Base-by-base conservation (phyloP, 2,888 invertebrate species). In the Drosophila incognita region DNA sequence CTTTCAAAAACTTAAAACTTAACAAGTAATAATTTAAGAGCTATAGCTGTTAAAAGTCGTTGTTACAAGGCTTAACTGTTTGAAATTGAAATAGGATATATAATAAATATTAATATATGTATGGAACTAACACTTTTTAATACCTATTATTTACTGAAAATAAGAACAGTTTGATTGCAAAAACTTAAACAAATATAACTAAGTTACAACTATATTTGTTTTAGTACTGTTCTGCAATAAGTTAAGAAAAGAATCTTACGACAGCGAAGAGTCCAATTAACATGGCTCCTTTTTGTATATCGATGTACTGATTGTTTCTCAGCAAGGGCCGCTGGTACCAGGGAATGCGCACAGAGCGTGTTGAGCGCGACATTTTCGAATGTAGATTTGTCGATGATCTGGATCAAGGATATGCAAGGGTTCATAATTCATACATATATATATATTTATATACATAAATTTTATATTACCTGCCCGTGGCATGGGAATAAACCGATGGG, bases 251-350 rank as follows among this genome's bases (percentile, higher is more conserved):
- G 1, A 36, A 35, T 52, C 95, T 94, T 94, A 98, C 98, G 91
- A 98, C 93, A 56, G 97, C 95, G 92, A 97, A 96, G 83, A 96
- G 94, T 8, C 95, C 97, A 27, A 96, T 96, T 8, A 97, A 93
- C 83, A 98, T 93, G 0, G 98, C 96, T 24, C 96, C 96, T 87
- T 97, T 95, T 91, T 98, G 98, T 51, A 98, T 95, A 90, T 98
- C 97, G 68, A 98, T 94, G 69, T 97, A 94, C 77, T 96, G 94
- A 10, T 97, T 96, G 94, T 97, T 96, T 76, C 96, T 95, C 1
- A 98, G 93, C 78, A 98, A 94, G 0, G 98, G 98, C 83, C 96
- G 96, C 92, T 96, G 96, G 87, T 97, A 98, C 98, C 98, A 98
- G 0, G 97, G 97, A 64, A 96, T 95, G 89, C 95, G 95, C 1